phyloP scores from a whole-genome alignment of 2,888 invertebrate genomes.

The Chironomus tentans region DNA sequence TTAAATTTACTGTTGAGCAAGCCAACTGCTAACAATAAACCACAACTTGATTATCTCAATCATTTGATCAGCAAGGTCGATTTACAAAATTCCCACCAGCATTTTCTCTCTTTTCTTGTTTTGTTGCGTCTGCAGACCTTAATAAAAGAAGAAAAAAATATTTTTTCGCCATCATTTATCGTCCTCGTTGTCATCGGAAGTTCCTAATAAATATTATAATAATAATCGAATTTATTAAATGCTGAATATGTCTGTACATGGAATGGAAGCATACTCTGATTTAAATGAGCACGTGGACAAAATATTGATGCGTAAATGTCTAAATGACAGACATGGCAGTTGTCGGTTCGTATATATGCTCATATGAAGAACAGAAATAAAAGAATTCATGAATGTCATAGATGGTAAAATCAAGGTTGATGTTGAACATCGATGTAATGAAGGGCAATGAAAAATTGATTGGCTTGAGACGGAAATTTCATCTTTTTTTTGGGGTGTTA shows the following conservation, averaged over 20 bases:
- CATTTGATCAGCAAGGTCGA: no score
- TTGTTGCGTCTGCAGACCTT: no score
- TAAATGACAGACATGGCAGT: background rate
- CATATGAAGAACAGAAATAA: background rate
- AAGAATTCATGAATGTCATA: background rate
- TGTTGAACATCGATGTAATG: background rate
- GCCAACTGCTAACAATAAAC: no score
- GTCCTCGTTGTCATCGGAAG: background rate
- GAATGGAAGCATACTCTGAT: background rate
- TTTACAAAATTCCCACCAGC: no score
- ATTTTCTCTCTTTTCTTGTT: no score
- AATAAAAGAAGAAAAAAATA: no score
- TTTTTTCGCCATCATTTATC: no score
- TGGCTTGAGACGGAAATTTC: no score
- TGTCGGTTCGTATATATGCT: background rate
- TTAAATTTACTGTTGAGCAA: no score
- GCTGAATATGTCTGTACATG: background rate
- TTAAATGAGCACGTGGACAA: constrained; percentile 1
- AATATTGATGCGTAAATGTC: constrained; percentile 1
- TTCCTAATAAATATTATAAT: background rate
- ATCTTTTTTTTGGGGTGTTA: no score
- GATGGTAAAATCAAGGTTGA: background rate
- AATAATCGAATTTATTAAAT: background rate
- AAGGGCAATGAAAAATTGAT: background rate
- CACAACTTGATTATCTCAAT: no score